Conservation (phyloP, 2,113 vertebrate species). For the Colistium nudipinnis region DNA sequence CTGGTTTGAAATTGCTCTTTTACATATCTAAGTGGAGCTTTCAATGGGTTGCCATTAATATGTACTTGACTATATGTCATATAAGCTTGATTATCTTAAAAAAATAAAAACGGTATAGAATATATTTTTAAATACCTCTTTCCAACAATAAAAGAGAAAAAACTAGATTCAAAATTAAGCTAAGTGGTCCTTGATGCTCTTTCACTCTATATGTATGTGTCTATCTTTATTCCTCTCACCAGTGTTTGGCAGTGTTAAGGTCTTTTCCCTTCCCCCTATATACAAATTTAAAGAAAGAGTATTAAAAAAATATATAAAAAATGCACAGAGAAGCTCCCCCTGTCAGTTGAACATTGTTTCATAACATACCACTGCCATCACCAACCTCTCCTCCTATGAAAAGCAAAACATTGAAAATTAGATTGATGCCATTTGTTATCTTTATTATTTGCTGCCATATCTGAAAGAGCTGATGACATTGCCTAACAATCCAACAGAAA, state of each 20-base stretch:
- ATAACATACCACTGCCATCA: slow-evolving; percentile 24
- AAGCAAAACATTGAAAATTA: slow-evolving; percentile 47
- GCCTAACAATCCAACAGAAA: slow-evolving; percentile 28
- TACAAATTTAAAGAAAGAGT: too few species aligned
- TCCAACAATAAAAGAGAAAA: background rate
- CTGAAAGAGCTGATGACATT: slow-evolving; percentile 39
- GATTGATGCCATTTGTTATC: slow-evolving; percentile 47
- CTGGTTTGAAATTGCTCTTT: too few species aligned
- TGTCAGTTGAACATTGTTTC: background rate
- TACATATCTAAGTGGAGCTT: too few species aligned
- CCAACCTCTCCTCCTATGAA: slow-evolving; percentile 13
- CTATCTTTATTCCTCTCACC: background rate
- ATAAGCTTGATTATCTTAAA: too few species aligned
- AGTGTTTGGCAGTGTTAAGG: too few species aligned
- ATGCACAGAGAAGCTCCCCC: slow-evolving; percentile 4
- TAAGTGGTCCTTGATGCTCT: background rate
- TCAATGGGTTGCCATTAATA: too few species aligned
- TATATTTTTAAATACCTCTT: too few species aligned
- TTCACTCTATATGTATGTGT: too few species aligned
- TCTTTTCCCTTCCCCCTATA: too few species aligned
- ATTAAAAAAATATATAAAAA: background rate
- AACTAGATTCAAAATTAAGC: background rate
- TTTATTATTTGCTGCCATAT: slow-evolving; percentile 56
- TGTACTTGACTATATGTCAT: too few species aligned
- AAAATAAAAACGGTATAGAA: too few species aligned